Conservation (phyloP, 2,113 vertebrate species). For the Clarias batrachus region DNA sequence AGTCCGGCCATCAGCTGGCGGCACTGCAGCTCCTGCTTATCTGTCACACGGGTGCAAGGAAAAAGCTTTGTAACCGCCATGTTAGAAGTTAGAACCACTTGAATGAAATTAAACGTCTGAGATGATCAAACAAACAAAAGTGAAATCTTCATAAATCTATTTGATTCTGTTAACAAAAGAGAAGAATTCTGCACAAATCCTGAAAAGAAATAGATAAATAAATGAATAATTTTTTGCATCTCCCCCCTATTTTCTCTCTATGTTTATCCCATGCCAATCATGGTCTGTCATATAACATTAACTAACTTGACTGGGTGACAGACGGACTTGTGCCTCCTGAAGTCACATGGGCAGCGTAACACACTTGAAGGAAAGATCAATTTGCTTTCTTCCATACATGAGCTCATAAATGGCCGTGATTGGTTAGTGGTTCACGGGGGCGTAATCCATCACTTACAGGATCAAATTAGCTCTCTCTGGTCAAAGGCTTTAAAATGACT, state of each 20-base stretch:
- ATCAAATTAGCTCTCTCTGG: background rate
- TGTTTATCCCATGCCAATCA: too few species aligned
- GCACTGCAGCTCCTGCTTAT: conserved; percentile 83
- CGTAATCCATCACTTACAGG: background rate
- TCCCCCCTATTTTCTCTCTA: background rate
- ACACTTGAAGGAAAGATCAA: background rate
- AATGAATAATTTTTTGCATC: background rate
- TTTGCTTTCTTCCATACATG: background rate
- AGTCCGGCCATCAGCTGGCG: conserved; percentile 88
- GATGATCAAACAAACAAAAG: background rate
- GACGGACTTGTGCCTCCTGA: background rate
- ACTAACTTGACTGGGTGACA: background rate
- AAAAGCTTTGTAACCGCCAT: background rate
- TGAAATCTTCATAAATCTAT: background rate
- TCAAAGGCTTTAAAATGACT: background rate
- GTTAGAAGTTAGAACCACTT: background rate
- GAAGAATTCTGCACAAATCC: background rate
- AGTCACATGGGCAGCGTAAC: background rate
- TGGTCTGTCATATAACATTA: background rate
- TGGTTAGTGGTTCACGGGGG: background rate
- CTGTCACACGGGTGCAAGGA: conserved; percentile 60
- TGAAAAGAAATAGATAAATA: background rate
- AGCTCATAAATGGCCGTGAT: background rate
- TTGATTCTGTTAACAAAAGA: background rate
- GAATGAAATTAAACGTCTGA: background rate